Evolutionary conservation across 2,113 vertebrate species (phyloP), one percentile per base, ranked within the genome.

Genomic region (Oxyruncus cristatus): DNA sequence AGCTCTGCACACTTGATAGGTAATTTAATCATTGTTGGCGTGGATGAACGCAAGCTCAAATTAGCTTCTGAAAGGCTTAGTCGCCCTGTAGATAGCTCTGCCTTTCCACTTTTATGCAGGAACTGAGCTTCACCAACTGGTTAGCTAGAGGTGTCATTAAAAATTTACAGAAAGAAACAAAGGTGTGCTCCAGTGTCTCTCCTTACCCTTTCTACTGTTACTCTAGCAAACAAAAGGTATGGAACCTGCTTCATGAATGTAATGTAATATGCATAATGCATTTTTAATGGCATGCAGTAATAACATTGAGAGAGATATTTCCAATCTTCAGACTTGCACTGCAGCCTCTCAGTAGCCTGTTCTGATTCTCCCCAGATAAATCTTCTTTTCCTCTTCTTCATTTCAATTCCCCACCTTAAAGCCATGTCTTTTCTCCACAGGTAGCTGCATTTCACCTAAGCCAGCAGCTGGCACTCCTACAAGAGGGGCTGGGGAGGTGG

Each of bases 141-240:
- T 97, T 98, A 92, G 98, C 98, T 98, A 93, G 98, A 98, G 98
- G 98, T 59, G 90, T 92, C 97, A 98, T 99, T 98, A 99, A 99
- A 98, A 98, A 99, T 99, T 98, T 97, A 99, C 95, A 83, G 93
- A 97, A 92, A 97, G 97, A 98, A 98, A 99, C 98, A 98, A 99
- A 98, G 98, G 98, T 98, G 98, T 97, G 95, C 97, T 96, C 95
- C 89, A 88, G 84, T 58, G 37, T 98, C 98, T 98, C 97, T 95
- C 88, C 81, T 98, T 98, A 98, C 98, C 96, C 93, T 97, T 98
- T 98, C 98, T 98, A 97, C 97, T 96, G 96, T 98, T 99, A 98
- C 98, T 93, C 93, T 39, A 20, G 94, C 93, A 97, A 97, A 98
- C 98, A 98, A 99, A 98, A 97, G 98, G 96, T 97, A 98, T 85